A percentile compares a stretch with the other conserved stretches of the same genome.
Conservation (phyloP, 2,797 vertebrate genomes). For the Hemitrygon akajei region DNA sequence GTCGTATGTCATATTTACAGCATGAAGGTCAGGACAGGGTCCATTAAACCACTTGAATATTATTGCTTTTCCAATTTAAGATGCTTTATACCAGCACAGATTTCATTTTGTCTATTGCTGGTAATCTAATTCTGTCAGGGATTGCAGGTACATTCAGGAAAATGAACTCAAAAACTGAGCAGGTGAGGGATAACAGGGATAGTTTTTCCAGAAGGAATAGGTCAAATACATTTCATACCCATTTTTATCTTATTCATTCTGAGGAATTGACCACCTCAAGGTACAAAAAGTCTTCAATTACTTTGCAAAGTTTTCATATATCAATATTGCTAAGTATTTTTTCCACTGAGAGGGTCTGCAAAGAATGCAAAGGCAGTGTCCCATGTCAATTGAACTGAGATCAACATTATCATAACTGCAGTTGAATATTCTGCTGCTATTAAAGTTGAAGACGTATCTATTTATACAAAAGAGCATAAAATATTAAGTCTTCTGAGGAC, state of each 20-base stretch:
- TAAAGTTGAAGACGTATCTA: not conserved
- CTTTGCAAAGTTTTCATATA: not conserved
- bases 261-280: not conserved
- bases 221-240: not conserved
- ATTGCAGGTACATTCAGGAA: too few relatives aligned
- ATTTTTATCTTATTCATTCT: not conserved
- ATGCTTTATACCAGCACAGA: not conserved
- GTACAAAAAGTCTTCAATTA: not conserved
- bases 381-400: not conserved
- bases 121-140: not conserved
- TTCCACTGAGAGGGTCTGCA: not conserved
- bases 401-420: not conserved
- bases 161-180: not conserved
- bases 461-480: not conserved
- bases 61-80: not conserved
- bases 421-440: not conserved
- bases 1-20: not conserved
- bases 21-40: not conserved
- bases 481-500: not conserved
- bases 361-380: too few relatives aligned
- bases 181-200: not conserved
- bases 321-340: not conserved
- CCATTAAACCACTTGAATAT: not conserved
- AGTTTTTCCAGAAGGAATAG: not conserved
- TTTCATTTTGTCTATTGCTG: not conserved